Base-by-base conservation (phyloP, 2,113 vertebrate species). In the Chitala chitala region DNA sequence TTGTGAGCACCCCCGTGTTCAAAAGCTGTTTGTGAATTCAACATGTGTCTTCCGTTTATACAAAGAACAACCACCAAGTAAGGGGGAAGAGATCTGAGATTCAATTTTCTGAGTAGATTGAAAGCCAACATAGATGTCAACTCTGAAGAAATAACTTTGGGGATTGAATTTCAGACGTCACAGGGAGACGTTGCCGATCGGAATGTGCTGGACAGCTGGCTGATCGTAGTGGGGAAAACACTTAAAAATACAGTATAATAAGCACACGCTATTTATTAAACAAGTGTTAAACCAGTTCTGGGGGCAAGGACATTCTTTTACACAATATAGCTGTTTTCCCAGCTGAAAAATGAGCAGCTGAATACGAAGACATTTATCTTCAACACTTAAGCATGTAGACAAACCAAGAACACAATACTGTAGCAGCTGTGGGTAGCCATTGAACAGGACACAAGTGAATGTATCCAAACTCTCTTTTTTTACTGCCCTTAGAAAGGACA, bases 21-120 rank as follows among this genome's bases (percentile, higher is more conserved):
- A 72, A 78, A 66, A 51, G 73, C 68, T 82, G 81, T 79, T 86
- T 86, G 80, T 75, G 78, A 53, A 87, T 85, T 84, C 82, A 78
- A 72, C 44, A 69, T 55, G 80, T 80, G 81, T 64, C 77, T 84
- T 85, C 80, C 75, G 54, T 84, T 82, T 79, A 77, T 71, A 42
- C 68, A 77, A 56, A 40, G 70, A 80, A 81, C n/a, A 87, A 63
- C 38, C n/a, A 66, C 38, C 54, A 64, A 56, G 65, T 55, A 24
- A 20, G 72, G 81, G 70, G 78, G 80, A 73, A 61, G 76, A 73
- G 77, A 85, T 84, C 79, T 82, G 78, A 84, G 79, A 84, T 87
- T 86, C 79, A 86, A 87, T 89, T 89, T 86, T 69, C 71, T 71
- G 80, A 85, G 81, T 73, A 84, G 86, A 87, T 81, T 79, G 85